phyloP scores from a whole-genome alignment of 2,888 invertebrate species.

The Argyra leucocephala region DNA sequence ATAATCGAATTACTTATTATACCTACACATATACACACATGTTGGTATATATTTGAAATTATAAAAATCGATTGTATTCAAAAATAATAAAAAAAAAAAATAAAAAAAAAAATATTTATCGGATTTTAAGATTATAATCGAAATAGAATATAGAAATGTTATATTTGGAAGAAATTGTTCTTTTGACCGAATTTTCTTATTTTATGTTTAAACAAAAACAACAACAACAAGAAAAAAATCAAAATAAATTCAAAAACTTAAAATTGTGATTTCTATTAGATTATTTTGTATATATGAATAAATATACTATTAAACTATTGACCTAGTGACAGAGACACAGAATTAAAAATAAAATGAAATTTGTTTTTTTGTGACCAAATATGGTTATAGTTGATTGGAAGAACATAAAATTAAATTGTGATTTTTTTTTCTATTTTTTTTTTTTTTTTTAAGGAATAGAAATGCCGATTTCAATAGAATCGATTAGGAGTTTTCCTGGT shows the following conservation, averaged over 20 bases:
- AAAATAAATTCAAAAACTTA: too few species aligned
- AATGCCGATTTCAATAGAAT: constrained; percentile 3
- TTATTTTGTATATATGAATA: neutral
- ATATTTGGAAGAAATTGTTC: constrained; percentile 6
- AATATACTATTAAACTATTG: neutral
- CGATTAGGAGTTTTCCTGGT: neutral
- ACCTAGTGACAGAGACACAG: neutral
- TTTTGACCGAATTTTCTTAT: neutral
- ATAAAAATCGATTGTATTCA: too few species aligned
- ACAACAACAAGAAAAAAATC: too few species aligned
- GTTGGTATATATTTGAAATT: too few species aligned
- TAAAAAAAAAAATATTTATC: neutral
- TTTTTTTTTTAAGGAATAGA: neutral
- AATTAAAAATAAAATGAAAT: neutral
- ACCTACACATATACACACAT: too few species aligned
- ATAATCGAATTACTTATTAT: too few species aligned
- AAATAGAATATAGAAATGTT: constrained; percentile 2
- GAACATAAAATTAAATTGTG: constrained; percentile 3
- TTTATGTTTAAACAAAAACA: too few species aligned
- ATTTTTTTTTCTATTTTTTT: neutral
- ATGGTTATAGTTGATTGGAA: neutral
- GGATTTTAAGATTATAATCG: neutral
- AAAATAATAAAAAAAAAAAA: too few species aligned
- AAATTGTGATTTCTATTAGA: neutral
- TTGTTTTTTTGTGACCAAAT: neutral